These are phyloP conservation scores for Elephantulus edwardii DNA, from an alignment of 2,113 vertebrate genomes.

Conservation along the genomic window DNA sequence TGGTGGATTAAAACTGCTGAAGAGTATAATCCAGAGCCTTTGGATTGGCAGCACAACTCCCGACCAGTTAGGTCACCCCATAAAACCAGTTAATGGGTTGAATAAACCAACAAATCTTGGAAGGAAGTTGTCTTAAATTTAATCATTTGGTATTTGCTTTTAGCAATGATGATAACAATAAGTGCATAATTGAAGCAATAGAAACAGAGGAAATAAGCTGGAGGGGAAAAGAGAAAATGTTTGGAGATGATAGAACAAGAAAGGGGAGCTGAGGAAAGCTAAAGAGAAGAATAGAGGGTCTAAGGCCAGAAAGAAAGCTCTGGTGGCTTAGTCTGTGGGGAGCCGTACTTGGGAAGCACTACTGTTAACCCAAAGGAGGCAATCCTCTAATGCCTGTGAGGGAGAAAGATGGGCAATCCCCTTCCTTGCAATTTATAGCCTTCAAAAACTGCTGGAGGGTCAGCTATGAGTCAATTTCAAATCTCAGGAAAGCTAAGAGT, in stretches of 20 bases:
- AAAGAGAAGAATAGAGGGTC: neutral
- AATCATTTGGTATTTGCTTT: neutral
- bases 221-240: neutral
- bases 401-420: neutral
- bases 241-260: neutral
- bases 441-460: too few species aligned
- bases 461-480: too few species aligned
- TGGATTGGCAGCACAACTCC: too few species aligned
- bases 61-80: rapidly evolving
- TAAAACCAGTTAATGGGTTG: neutral
- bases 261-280: neutral
- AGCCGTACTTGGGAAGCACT: too few species aligned
- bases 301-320: neutral
- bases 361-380: too few species aligned
- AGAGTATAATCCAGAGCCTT: too few species aligned
- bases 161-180: neutral
- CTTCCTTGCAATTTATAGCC: neutral
- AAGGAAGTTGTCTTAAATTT: neutral
- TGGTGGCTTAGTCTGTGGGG: too few species aligned
- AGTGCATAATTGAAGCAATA: neutral
- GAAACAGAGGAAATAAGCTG: neutral
- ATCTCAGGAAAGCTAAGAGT: neutral
- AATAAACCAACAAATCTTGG: neutral
- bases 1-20: too few species aligned
- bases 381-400: too few species aligned